Percentiles rank a stretch among this genome's conserved stretches.
These are phyloP conservation scores for Drosophila paranaensis DNA, from an alignment of 2,888 invertebrate species.

Conservation along the genomic window DNA sequence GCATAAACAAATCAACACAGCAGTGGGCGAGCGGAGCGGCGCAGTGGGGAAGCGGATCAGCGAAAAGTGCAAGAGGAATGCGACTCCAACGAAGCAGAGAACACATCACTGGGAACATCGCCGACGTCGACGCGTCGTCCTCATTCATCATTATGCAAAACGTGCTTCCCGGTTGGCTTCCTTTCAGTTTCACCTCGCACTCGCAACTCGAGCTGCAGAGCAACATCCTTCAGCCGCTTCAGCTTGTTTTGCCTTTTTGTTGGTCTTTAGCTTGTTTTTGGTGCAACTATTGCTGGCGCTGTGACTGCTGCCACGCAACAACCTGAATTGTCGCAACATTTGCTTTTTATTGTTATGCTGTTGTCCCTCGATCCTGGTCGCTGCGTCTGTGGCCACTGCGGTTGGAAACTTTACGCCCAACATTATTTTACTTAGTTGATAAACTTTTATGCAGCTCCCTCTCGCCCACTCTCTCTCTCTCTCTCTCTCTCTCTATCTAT, in stretches of 20 bases:
- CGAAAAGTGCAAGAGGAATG: constrained; percentile 23
- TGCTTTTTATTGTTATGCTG: constrained; percentile 72
- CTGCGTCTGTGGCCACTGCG: constrained; percentile 66
- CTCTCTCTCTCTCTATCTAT: constrained; percentile 1
- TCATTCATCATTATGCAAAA: constrained; percentile 80
- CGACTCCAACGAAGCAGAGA: constrained; percentile 25
- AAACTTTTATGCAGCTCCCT: constrained; percentile 68
- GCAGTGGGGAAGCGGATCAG: background rate
- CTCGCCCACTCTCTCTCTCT: background rate
- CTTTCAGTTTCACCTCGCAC: constrained; percentile 54
- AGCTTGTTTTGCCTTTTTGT: constrained; percentile 22
- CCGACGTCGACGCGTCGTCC: constrained; percentile 54
- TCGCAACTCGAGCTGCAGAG: background rate
- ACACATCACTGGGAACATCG: constrained; percentile 54
- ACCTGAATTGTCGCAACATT: constrained; percentile 78
- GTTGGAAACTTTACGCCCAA: constrained; percentile 76
- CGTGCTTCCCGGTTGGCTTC: constrained; percentile 69
- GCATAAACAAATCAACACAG: constrained; percentile 74
- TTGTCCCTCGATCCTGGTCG: constrained; percentile 17
- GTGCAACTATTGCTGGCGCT: constrained; percentile 3
- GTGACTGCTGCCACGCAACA: constrained; percentile 36
- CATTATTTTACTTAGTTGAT: constrained; percentile 80
- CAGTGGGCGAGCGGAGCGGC: background rate
- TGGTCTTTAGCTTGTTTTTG: constrained; percentile 7
- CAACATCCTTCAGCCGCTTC: background rate